Evolutionary conservation across 2,113 vertebrate genomes (phyloP).

Genomic region (Pterocles gutturalis): DNA sequence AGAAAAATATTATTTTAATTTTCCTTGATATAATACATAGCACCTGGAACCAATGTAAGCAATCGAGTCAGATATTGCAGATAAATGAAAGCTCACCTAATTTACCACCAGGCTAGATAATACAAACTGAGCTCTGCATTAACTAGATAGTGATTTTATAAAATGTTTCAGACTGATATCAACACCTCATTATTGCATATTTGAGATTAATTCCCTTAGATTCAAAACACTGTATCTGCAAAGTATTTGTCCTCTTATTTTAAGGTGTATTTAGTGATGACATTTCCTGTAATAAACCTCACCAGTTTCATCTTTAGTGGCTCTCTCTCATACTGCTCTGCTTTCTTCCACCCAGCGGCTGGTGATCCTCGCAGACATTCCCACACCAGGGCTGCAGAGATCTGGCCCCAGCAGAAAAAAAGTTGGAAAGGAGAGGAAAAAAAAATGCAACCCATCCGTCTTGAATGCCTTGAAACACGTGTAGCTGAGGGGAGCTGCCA

Average conservation of each 20-base stretch:
- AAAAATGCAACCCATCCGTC: not conserved
- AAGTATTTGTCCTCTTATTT: not conserved
- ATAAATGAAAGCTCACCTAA: not conserved
- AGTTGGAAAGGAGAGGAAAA: not conserved
- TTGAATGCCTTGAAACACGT: not conserved
- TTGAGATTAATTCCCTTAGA: not conserved
- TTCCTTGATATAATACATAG: not conserved
- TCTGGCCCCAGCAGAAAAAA: not conserved
- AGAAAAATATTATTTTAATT: not conserved
- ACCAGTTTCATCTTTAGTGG: not conserved
- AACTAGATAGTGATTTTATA: not conserved
- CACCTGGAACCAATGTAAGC: not conserved
- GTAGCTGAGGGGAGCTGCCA: not conserved
- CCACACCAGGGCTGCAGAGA: rapidly evolving
- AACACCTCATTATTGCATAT: not conserved
- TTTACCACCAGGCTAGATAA: not conserved
- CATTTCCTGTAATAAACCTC: not conserved
- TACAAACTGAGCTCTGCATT: not conserved
- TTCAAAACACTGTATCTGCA: not conserved
- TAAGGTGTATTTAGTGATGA: not conserved
- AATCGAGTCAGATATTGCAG: not conserved
- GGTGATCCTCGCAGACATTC: not conserved
- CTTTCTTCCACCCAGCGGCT: not conserved
- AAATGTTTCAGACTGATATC: not conserved
- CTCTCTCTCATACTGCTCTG: not conserved